A percentile compares a stretch with the other conserved stretches of the same genome.
These are phyloP conservation scores for Pteria penguin DNA, from an alignment of 2,888 invertebrate genomes.

Conservation along the genomic window DNA sequence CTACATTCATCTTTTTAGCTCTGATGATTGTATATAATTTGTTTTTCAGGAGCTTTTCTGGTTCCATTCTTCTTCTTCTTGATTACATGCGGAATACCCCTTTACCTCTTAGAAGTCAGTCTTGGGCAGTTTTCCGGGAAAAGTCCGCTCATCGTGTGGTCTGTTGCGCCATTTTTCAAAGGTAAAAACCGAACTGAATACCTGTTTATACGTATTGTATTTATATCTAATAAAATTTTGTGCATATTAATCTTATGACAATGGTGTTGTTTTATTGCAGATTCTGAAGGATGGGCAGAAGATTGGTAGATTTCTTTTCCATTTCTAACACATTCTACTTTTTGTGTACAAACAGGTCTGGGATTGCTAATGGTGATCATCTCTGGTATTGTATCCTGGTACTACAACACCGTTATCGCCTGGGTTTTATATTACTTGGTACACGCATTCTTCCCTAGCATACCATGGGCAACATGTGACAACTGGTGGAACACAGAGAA, in stretches of 20 bases:
- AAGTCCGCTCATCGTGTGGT: constrained; percentile 26
- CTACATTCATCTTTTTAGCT: neutral
- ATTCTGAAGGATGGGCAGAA: neutral
- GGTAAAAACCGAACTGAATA: no score
- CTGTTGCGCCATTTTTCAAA: constrained; percentile 24
- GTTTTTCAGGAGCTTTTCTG: constrained; percentile 23
- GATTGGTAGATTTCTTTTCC: neutral
- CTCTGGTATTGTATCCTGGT: constrained; percentile 93
- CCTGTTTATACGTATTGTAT: neutral
- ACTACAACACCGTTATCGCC: constrained; percentile 97
- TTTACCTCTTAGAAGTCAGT: constrained; percentile 20
- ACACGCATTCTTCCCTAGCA: constrained; percentile 91
- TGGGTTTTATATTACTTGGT: constrained; percentile 97
- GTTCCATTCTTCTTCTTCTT: constrained; percentile 23
- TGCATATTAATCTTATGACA: neutral
- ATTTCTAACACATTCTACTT: neutral
- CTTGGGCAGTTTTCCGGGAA: constrained; percentile 31
- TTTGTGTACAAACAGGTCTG: no score
- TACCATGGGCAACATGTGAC: constrained; percentile 90
- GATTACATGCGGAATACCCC: constrained; percentile 19
- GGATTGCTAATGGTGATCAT: constrained; percentile 83
- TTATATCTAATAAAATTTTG: neutral
- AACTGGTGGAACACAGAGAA: constrained; percentile 81
- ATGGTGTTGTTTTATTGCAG: neutral
- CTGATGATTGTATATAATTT: neutral